These are phyloP conservation scores for Dendrolimus kikuchii DNA, from an alignment of 1,140 invertebrate genomes.

Conservation along the genomic window DNA sequence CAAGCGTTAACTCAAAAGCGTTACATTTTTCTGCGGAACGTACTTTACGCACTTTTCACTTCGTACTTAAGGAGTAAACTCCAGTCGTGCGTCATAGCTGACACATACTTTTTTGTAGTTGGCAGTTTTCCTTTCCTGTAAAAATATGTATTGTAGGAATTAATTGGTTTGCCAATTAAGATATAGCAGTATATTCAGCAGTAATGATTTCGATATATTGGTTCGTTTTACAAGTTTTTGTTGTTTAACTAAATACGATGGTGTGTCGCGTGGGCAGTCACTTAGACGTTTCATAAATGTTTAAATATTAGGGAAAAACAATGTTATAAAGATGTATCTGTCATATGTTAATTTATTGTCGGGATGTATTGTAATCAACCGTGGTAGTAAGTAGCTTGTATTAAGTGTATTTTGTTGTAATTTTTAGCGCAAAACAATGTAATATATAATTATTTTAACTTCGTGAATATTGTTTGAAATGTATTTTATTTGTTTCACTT, in stretches of 20 bases:
- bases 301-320: slow-evolving; percentile 16
- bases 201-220: too few species aligned
- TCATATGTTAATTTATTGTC: slow-evolving; percentile 44
- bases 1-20: too few species aligned
- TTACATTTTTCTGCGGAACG: too few species aligned
- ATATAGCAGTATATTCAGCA: too few species aligned
- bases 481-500: slow-evolving; percentile 29
- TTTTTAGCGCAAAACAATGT: slow-evolving; percentile 58
- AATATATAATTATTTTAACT: slow-evolving; percentile 47
- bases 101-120: too few species aligned
- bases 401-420: slow-evolving; percentile 61
- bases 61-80: too few species aligned
- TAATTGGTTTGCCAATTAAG: background rate
- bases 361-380: slow-evolving; percentile 37
- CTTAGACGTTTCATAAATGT: slow-evolving; percentile 19
- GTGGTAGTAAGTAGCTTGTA: slow-evolving; percentile 48
- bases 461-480: slow-evolving; percentile 36
- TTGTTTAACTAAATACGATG: slow-evolving; percentile 7
- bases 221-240: background rate
- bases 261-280: slow-evolving; percentile 4
- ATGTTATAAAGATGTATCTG: slow-evolving; percentile 20
- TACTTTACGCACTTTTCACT: too few species aligned
- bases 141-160: background rate
- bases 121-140: too few species aligned
- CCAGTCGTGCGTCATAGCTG: too few species aligned